Evolutionary conservation across 2,888 invertebrate genomes (phyloP), one percentile per base, ranked within the genome.

Genomic region (Phymatocera aterrima): DNA sequence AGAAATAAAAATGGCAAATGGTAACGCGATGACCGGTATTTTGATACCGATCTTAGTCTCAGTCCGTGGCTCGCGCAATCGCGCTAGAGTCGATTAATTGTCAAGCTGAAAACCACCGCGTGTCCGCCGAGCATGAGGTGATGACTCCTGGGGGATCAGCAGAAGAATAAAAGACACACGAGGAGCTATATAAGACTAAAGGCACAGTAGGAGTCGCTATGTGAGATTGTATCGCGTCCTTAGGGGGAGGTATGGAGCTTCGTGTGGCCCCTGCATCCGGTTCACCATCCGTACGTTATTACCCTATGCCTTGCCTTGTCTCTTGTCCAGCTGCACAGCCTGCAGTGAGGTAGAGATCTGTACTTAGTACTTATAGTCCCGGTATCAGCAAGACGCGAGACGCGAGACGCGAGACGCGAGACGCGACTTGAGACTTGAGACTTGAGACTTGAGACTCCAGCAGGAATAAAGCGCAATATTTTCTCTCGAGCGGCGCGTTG

Each of bases 201-300:
- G 75, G 31, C 31, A 15, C 34, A 21, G 28, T 24, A 51, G 34
- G 57, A 75, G 72, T 72, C 48, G 51, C 46, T 37, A 10, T 31
- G 57, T 40, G 18, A 75, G 75, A 75, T 75, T 12, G 57, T 75
- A 75, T 75, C 75, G 75, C 75, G 75, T 75, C 75, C 40, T 24
- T 24, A 21, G 75, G 75, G 75, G 75, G 57, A 57, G 75, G 75
- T 24, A 72, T 18, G 57, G 40, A 85, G 86, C 83, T 86, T 80
- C 84, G 85, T 86, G 87, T 86, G 85, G 85, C 82, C 82, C 83
- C 81, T 83, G 86, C 85, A 89, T 89, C 88, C 89, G 89, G 89
- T 86, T 89, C 87, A 83, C 85, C 85, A 84, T 87, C 84, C 85
- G 80, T 85, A 83, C 86, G 86, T 88, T 88, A 87, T 87, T 88